Percentiles rank a stretch among this genome's conserved stretches.
Conservation (phyloP, 2,797 vertebrate species). For the Mionectes olivaceus region DNA sequence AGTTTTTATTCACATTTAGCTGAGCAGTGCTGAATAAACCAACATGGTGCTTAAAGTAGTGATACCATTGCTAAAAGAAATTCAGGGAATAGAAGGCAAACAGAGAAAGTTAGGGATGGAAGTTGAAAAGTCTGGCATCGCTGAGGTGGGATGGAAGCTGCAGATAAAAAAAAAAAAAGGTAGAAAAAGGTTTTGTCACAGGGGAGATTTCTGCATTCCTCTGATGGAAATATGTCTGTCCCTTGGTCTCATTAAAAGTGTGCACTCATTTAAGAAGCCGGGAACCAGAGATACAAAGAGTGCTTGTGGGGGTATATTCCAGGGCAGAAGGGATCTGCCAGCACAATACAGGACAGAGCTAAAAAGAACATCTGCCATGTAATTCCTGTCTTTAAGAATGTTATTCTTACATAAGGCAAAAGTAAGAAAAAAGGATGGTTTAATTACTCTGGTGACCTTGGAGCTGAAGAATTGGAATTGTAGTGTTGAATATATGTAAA, state of each 20-base stretch:
- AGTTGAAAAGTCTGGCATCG: neutral
- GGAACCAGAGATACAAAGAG: neutral
- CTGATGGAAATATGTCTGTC: neutral
- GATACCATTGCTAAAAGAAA: neutral
- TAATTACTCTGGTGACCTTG: neutral
- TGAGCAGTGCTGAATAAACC: neutral
- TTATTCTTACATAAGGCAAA: neutral
- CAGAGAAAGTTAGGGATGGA: neutral
- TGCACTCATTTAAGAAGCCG: neutral
- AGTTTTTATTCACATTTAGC: neutral
- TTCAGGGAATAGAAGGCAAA: neutral
- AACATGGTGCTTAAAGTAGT: neutral
- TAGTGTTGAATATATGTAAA: neutral
- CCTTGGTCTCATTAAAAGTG: neutral
- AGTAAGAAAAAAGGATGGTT: neutral
- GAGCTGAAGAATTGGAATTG: neutral
- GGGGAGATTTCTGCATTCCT: neutral
- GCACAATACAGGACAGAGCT: neutral
- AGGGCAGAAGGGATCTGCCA: neutral
- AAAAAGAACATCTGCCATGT: neutral
- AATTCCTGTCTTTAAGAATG: neutral
- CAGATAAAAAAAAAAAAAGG: neutral
- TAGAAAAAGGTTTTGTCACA: neutral
- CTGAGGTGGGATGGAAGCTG: neutral
- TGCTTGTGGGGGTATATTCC: neutral